Conservation (phyloP, 2,888 invertebrate genomes). For the Poecilobothrus nobilitatus region DNA sequence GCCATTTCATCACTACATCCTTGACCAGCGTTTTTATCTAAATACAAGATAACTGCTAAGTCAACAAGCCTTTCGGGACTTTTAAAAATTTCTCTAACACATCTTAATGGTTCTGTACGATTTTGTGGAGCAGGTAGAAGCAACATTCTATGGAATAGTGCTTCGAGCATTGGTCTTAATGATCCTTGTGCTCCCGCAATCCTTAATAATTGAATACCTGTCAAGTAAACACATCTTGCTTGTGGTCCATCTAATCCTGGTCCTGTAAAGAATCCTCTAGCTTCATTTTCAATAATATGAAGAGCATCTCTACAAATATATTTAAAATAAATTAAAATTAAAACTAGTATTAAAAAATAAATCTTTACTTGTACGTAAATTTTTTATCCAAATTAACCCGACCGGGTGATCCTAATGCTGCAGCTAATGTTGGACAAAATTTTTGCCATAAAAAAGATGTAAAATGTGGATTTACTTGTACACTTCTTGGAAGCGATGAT, state of each 20-base stretch:
- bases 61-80: conserved; percentile 72
- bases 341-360: conserved; percentile 19
- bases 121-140: conserved; percentile 79
- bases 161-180: conserved; percentile 84
- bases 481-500: conserved; percentile 71
- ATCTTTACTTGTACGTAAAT: conserved; percentile 56
- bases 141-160: conserved; percentile 86
- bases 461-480: conserved; percentile 75
- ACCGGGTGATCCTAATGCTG: conserved; percentile 78
- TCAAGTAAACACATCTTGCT: conserved; percentile 78
- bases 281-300: conserved; percentile 43
- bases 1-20: conserved; percentile 70
- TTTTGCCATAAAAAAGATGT: conserved; percentile 87
- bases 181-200: conserved; percentile 79
- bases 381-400: conserved; percentile 60
- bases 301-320: conserved; percentile 37
- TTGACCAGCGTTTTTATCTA: conserved; percentile 57
- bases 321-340: neutral
- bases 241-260: conserved; percentile 66
- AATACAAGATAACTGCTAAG: conserved; percentile 51
- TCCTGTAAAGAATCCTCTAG: conserved; percentile 43
- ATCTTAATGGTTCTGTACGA: conserved; percentile 74
- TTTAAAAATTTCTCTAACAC: conserved; percentile 63
- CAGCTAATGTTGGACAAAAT: conserved; percentile 81
- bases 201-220: conserved; percentile 80